Evolutionary conservation across 2,888 invertebrate species (phyloP).

Genomic region (Tetragonula carbonaria): DNA sequence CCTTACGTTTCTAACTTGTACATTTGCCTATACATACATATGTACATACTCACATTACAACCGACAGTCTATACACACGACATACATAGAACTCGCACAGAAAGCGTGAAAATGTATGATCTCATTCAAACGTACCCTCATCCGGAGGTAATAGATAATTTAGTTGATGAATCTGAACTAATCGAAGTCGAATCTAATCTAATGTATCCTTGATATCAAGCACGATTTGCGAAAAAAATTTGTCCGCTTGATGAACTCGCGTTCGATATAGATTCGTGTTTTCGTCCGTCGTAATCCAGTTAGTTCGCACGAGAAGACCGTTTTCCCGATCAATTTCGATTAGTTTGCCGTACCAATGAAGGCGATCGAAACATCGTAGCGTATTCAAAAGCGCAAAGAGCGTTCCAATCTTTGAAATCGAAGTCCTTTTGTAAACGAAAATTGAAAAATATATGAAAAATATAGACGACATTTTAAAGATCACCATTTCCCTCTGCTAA

Average conservation of each 20-base stretch:
- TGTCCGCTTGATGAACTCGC: neutral
- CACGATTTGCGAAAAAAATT: neutral
- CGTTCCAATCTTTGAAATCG: no score
- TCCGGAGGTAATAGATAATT: conserved; percentile 4
- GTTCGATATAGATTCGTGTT: neutral
- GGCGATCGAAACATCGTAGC: no score
- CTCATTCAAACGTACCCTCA: conserved; percentile 3
- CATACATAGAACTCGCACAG: conserved; percentile 26
- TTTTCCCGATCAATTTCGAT: no score
- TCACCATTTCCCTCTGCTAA: no score
- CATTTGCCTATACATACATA: neutral
- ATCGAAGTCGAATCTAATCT: neutral
- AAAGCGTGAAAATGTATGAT: conserved; percentile 25
- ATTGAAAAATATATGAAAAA: no score
- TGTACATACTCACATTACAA: conserved; percentile 1
- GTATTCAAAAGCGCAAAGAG: no score
- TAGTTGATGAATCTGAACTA: neutral
- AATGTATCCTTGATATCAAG: neutral
- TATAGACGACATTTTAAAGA: no score
- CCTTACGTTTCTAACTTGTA: neutral
- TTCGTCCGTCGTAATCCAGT: neutral
- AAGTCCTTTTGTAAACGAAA: no score
- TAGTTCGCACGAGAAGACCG: neutral
- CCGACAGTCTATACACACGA: conserved; percentile 8
- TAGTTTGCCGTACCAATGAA: no score